phyloP scores from a whole-genome alignment of 1,140 invertebrate genomes.

The Trichonephila clavata region DNA sequence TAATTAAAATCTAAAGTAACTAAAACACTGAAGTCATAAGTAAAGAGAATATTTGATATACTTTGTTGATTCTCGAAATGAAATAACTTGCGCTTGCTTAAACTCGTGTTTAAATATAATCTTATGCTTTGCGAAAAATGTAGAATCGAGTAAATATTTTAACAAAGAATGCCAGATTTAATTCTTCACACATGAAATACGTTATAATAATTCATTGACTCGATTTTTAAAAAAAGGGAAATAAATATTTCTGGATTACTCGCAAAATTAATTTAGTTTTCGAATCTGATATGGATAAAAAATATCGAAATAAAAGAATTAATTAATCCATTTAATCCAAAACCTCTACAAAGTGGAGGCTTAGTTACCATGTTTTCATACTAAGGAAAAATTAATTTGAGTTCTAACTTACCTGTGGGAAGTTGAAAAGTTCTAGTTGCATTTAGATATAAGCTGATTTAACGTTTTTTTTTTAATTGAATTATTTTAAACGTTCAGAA shows the following conservation, averaged over 20 bases:
- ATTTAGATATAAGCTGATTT: not conserved
- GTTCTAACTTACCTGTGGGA: conserved; percentile 48
- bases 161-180: not conserved
- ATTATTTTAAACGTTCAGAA: not conserved
- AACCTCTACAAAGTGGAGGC: conserved; percentile 36
- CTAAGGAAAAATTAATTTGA: conserved; percentile 20
- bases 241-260: not conserved
- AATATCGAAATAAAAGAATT: not conserved
- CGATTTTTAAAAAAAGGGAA: not conserved
- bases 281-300: not conserved
- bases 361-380: conserved; percentile 74
- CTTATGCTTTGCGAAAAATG: not conserved
- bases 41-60: not conserved
- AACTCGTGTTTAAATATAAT: not conserved
- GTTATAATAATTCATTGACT: not conserved
- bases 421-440: not conserved
- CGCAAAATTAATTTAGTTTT: not conserved
- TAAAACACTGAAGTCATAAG: not conserved
- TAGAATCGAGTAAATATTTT: not conserved
- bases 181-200: not conserved
- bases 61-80: not conserved
- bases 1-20: not conserved
- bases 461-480: not conserved
- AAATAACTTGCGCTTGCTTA: not conserved
- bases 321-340: not conserved